Evolutionary conservation across 2,888 invertebrate genomes (phyloP).

Genomic region (Xylocampa areola): DNA sequence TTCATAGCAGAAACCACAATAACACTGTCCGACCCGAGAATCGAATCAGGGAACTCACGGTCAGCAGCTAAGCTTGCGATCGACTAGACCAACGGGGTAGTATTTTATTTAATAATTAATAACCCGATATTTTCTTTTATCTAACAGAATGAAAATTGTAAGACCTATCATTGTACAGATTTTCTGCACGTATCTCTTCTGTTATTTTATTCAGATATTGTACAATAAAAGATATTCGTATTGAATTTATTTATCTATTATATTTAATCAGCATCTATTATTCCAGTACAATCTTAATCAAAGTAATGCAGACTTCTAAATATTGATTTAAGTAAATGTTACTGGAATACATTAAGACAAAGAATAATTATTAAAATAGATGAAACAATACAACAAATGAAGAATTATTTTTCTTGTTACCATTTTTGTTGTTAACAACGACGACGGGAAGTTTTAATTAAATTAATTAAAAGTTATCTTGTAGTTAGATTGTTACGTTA

Average conservation of each 20-base stretch:
- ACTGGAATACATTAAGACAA: constrained; percentile 21
- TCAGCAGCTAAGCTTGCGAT: too few relatives aligned
- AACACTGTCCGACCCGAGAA: too few relatives aligned
- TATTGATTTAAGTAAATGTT: constrained; percentile 36
- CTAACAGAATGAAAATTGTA: too few relatives aligned
- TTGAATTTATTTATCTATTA: background rate
- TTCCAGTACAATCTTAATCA: constrained; percentile 1
- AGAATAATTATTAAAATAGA: constrained; percentile 39
- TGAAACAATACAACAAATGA: constrained; percentile 31
- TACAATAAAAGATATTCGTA: too few relatives aligned
- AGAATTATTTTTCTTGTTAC: constrained; percentile 40
- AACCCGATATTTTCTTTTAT: too few relatives aligned
- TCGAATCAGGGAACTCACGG: too few relatives aligned
- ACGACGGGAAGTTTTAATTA: constrained; percentile 60
- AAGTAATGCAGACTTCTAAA: constrained; percentile 25
- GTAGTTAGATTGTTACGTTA: constrained; percentile 43
- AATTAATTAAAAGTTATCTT: constrained; percentile 62
- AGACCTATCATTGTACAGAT: too few relatives aligned
- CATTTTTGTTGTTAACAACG: constrained; percentile 40
- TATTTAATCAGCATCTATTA: background rate
- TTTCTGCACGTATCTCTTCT: too few relatives aligned
- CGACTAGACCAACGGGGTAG: too few relatives aligned
- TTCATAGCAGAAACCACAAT: too few relatives aligned
- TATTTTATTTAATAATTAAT: too few relatives aligned
- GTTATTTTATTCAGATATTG: too few relatives aligned